Evolutionary conservation across 2,797 vertebrate genomes (phyloP).

Genomic region (Chelon auratus): DNA sequence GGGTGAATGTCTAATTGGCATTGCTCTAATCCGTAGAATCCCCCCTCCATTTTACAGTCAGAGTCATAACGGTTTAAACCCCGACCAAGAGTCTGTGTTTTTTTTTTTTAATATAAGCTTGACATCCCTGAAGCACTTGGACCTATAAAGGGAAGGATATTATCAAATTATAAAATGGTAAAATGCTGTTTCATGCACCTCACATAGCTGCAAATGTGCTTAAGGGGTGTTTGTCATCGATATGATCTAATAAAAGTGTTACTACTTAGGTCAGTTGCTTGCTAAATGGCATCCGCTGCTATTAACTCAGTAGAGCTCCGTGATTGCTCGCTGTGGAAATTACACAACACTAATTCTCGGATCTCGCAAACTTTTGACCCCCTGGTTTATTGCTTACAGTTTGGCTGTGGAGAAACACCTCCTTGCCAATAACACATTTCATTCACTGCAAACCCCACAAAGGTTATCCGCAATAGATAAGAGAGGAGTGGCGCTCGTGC

Average conservation of each 20-base stretch:
- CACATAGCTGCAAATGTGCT: slow-evolving; percentile 4
- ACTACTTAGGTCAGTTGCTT: slow-evolving; percentile 7
- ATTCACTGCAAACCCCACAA: slow-evolving; percentile 43
- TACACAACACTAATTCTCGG: slow-evolving; percentile 18
- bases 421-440: slow-evolving; percentile 48
- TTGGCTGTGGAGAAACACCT: slow-evolving; percentile 36
- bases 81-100: neutral
- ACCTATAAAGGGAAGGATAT: neutral
- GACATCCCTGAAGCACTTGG: neutral
- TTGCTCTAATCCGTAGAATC: slow-evolving; percentile 47
- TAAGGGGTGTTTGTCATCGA: slow-evolving; percentile 2
- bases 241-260: slow-evolving; percentile 20
- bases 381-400: slow-evolving; percentile 32
- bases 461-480: slow-evolving; percentile 71
- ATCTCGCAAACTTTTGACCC: slow-evolving; percentile 48
- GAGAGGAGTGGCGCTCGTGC: slow-evolving; percentile 45
- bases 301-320: slow-evolving; percentile 27
- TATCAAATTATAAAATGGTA: neutral
- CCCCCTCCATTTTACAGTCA: slow-evolving; percentile 32
- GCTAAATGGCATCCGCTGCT: slow-evolving; percentile 31
- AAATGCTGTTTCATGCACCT: neutral
- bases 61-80: slow-evolving; percentile 36
- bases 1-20: slow-evolving; percentile 47
- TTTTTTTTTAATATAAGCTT: slow-evolving; percentile 1
- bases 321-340: slow-evolving; percentile 15